Evolutionary conservation across 2,113 vertebrate genomes (phyloP).

Genomic region (Myodes glareolus): DNA sequence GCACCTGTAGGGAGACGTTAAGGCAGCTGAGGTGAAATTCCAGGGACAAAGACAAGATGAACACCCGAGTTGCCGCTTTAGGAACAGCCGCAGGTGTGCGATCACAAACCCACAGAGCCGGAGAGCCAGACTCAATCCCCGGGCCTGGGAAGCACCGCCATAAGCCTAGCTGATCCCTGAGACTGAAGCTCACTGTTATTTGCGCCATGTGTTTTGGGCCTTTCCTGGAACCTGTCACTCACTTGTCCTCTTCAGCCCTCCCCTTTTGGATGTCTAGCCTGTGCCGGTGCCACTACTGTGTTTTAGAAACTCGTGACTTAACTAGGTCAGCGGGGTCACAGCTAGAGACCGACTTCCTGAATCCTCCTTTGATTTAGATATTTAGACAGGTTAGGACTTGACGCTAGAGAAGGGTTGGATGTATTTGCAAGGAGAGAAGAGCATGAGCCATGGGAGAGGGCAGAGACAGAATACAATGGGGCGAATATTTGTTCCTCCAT

Average conservation of each 20-base stretch:
- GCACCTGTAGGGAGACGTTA: background rate
- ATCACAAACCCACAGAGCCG: background rate
- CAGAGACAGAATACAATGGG: background rate
- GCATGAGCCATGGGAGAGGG: background rate
- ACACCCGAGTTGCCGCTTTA: too few species aligned
- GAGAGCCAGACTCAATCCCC: background rate
- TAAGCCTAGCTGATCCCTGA: background rate
- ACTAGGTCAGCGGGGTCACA: background rate
- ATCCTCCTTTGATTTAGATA: background rate
- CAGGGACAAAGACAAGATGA: background rate
- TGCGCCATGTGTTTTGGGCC: background rate
- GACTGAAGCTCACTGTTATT: background rate
- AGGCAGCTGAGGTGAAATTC: background rate
- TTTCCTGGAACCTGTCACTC: background rate
- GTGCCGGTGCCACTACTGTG: background rate
- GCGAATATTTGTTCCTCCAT: background rate
- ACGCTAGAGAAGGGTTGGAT: background rate
- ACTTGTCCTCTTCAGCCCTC: background rate
- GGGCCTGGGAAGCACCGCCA: background rate
- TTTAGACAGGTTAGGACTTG: background rate
- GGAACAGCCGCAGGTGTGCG: too few species aligned
- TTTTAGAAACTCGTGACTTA: background rate
- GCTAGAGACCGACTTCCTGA: background rate
- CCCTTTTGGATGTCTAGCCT: background rate
- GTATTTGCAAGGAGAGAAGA: background rate